Evolutionary conservation across 2,113 vertebrate species (phyloP).

Genomic region (Psammodynastes pulverulentus): DNA sequence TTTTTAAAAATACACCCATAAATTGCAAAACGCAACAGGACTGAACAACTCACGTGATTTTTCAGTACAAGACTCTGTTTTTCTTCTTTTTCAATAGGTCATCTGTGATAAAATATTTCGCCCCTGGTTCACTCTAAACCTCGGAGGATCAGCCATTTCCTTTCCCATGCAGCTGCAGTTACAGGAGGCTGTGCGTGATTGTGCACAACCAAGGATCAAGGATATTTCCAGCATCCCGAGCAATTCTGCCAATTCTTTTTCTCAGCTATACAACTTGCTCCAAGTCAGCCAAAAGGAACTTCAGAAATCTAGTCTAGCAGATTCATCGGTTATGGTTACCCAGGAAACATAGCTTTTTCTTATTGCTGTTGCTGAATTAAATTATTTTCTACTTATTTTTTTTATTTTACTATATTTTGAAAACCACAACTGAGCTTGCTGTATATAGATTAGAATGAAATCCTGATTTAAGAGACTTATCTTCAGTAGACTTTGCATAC

Average conservation of each 20-base stretch:
- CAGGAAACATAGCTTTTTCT: neutral
- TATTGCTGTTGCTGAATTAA: neutral
- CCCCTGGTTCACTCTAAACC: slow-evolving; percentile 81
- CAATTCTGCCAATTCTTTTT: slow-evolving; percentile 64
- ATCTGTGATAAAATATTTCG: slow-evolving; percentile 97
- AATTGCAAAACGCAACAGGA: neutral
- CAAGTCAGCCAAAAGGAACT: slow-evolving; percentile 68
- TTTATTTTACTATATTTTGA: slow-evolving; percentile 21
- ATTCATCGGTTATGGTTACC: accelerated
- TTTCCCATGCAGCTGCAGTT: slow-evolving; percentile 80
- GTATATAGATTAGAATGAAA: accelerated
- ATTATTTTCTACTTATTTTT: slow-evolving; percentile 12
- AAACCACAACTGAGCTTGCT: slow-evolving; percentile 24
- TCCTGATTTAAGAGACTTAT: neutral
- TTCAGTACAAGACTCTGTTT: slow-evolving; percentile 4
- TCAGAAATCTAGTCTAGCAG: neutral
- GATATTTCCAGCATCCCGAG: neutral
- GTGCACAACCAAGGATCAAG: slow-evolving; percentile 62
- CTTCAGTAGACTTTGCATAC: neutral
- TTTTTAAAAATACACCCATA: neutral
- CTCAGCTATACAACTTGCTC: slow-evolving; percentile 77
- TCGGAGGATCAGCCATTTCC: slow-evolving; percentile 64
- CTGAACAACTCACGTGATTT: neutral
- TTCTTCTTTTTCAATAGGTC: slow-evolving; percentile 72
- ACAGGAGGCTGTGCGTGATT: slow-evolving; percentile 80